Base-by-base conservation (phyloP, 2,113 vertebrate genomes). In the Zeus faber region DNA sequence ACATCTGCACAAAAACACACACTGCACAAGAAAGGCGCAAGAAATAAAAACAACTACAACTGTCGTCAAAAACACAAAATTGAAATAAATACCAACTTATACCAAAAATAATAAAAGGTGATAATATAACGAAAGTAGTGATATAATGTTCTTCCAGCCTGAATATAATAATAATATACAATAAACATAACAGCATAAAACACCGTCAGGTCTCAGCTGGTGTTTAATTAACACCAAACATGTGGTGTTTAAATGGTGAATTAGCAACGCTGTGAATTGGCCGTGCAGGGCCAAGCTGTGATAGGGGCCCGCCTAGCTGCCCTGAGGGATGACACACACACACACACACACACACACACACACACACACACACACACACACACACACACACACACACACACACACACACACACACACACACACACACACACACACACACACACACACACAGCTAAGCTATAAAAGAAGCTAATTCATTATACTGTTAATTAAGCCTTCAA, bases 201-300 rank as follows among this genome's bases (percentile, higher is more conserved):
- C n/a, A n/a, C n/a, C n/a, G n/a, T n/a, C n/a, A n/a, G n/a, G n/a
- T n/a, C n/a, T n/a, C n/a, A n/a, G 8, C 49, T 21, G 40, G 40
- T 13, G 54, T 74, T 79, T 79, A 84, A 86, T 84, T 82, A 84
- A 66, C 54, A 77, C 65, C 71, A 79, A 81, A 84, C 81, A 79
- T 79, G 72, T 80, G 81, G 59, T 69, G 45, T 77, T 77, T 77
- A 72, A 81, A 77, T 62, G 77, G 66, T 58, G 48, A 82, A 81
- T 79, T 79, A 80, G 75, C 41, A 0, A 14, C 22, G 54, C 64
- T 69, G 66, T 55, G 54, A 81, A 70, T 63, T 75, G 71, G 66
- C 81, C 44, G 26, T 35, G 66, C 33, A 65, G 55, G 73, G 69
- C 71, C 69, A 72, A 63, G 75, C 79, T 76, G 67, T 62, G 70